These are phyloP conservation scores for Procambarus clarkii DNA, from an alignment of 1,140 invertebrate genomes.

Conservation along the genomic window DNA sequence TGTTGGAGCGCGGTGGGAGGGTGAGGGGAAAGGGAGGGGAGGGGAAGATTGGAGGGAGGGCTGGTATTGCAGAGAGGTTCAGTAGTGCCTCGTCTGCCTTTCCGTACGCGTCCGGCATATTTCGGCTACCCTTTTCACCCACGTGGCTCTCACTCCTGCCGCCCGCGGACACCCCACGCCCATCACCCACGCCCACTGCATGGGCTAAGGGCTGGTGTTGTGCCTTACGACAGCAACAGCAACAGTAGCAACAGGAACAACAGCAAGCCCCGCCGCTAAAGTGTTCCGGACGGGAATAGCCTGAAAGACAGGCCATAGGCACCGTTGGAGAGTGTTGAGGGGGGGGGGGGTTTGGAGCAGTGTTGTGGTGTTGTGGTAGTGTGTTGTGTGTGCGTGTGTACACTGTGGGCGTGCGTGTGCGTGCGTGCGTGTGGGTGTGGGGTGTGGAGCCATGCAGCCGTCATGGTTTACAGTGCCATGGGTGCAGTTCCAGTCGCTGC, in stretches of 20 bases:
- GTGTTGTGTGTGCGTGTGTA: background rate
- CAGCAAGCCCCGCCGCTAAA: background rate
- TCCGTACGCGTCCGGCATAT: background rate
- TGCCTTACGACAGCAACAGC: background rate
- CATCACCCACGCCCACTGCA: background rate
- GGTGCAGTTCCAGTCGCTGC: constrained; percentile 55
- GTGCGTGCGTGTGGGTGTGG: background rate
- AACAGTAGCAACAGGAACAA: background rate
- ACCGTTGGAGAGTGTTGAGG: background rate
- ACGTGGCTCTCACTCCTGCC: background rate
- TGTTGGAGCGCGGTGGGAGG: background rate
- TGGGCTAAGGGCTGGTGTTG: background rate
- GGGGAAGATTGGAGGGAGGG: background rate
- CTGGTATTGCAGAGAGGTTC: background rate
- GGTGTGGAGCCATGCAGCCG: constrained; percentile 27
- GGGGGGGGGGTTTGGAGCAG: background rate
- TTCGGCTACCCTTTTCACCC: background rate
- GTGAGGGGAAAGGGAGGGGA: background rate
- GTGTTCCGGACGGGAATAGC: background rate
- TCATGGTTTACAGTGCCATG: constrained; percentile 52
- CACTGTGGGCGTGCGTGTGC: background rate
- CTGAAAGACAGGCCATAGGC: background rate
- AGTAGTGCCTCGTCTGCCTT: background rate
- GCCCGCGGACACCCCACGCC: background rate
- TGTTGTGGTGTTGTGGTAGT: background rate